phyloP scores from a whole-genome alignment of 2,888 invertebrate species.

The Eupithecia vulgata region DNA sequence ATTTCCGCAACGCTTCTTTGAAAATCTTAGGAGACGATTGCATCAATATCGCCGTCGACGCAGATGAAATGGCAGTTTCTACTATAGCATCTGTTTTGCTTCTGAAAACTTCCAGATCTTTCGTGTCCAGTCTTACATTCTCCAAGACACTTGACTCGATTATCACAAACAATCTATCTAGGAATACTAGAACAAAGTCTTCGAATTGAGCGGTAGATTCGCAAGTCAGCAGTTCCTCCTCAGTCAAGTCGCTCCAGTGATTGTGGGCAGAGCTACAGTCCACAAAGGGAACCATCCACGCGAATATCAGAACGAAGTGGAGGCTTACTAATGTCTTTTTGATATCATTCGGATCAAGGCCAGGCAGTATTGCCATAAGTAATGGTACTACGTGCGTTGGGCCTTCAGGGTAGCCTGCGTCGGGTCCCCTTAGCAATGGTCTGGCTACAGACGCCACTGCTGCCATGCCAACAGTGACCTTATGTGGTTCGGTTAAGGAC shows the following conservation, averaged over 20 bases:
- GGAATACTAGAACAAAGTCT: slow-evolving; percentile 93
- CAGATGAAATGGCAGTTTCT: slow-evolving; percentile 88
- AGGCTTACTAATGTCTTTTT: slow-evolving; percentile 90
- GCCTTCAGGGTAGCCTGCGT: slow-evolving; percentile 88
- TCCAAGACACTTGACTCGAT: slow-evolving; percentile 89
- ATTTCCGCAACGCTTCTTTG: slow-evolving; percentile 88
- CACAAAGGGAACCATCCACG: slow-evolving; percentile 91
- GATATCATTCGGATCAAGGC: slow-evolving; percentile 95
- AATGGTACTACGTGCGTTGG: slow-evolving; percentile 92
- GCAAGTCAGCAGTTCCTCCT: slow-evolving; percentile 90
- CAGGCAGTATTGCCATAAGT: slow-evolving; percentile 91
- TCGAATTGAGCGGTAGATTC: slow-evolving; percentile 94
- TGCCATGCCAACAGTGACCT: slow-evolving; percentile 88
- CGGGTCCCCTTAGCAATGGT: slow-evolving; percentile 83
- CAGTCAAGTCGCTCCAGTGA: slow-evolving; percentile 87
- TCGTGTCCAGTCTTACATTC: slow-evolving; percentile 86
- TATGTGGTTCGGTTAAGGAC: slow-evolving; percentile 94
- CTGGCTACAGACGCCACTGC: slow-evolving; percentile 88
- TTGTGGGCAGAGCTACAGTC: slow-evolving; percentile 92
- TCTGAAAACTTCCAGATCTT: slow-evolving; percentile 83
- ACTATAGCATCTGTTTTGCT: slow-evolving; percentile 88
- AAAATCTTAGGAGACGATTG: slow-evolving; percentile 88
- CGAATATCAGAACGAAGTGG: slow-evolving; percentile 90
- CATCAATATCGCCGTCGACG: slow-evolving; percentile 87
- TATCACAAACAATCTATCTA: slow-evolving; percentile 89